Conservation (phyloP, 2,797 vertebrate species). For the Muscicapa striata region DNA sequence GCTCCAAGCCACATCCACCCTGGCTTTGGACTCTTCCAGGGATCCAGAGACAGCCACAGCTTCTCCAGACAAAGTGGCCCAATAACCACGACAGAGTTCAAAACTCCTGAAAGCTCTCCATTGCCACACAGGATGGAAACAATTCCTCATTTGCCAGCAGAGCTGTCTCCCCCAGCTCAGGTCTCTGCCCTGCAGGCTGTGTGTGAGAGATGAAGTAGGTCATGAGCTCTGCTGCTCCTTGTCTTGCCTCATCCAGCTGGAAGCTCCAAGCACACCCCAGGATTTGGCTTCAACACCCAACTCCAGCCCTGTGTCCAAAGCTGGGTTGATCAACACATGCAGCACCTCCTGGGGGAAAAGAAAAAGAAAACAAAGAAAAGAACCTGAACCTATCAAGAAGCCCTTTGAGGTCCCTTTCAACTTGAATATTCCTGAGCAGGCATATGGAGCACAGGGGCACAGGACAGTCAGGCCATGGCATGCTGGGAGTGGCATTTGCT, state of each 20-base stretch:
- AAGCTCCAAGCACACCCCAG: not conserved
- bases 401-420: not conserved
- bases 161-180: not conserved
- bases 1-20: not conserved
- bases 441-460: fast-evolving
- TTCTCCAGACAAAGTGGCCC: not conserved
- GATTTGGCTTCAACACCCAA: not conserved
- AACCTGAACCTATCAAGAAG: not conserved
- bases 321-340: not conserved
- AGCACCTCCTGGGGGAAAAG: not conserved
- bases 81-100: not conserved
- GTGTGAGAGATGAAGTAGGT: not conserved
- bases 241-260: not conserved
- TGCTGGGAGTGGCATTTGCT: fast-evolving
- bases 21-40: fast-evolving
- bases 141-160: not conserved
- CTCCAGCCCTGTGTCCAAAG: not conserved
- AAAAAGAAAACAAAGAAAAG: not conserved
- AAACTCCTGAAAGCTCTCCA: not conserved
- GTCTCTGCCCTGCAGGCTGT: not conserved
- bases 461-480: not conserved
- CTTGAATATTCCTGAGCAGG: not conserved
- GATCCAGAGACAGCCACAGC: not conserved
- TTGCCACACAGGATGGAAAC: not conserved
- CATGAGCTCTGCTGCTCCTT: not conserved